Evolutionary conservation across 2,797 vertebrate species (phyloP), one percentile per base, ranked within the genome.

Genomic region (Chrysolophus pictus): DNA sequence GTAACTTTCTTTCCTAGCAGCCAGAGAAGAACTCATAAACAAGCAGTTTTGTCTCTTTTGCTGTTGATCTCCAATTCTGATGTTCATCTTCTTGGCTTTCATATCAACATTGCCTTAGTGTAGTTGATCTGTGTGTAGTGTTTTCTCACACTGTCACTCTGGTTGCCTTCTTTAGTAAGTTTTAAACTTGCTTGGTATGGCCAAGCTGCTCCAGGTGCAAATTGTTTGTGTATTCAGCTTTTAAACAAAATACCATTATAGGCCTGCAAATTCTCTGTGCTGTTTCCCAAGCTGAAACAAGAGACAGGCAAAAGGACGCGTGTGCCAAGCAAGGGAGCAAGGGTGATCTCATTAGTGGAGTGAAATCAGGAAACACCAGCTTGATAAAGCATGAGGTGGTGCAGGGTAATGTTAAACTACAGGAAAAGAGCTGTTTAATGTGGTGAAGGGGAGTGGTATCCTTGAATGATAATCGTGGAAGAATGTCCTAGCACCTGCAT

Each of bases 401-500:
- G 37, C 63, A 65, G 70, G 49, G 15, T 65, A 58, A 42, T 64
- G 47, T 55, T 64, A 35, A 76, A 65, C 42, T 46, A 5, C 16
- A 42, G 58, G 22, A 56, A 35, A 17, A 21, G 29, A 76, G 42
- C 35, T 16, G 3, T 80, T 75, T 58, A 58, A 49, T 24, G 37
- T 55, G 29, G 46, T 62, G 47, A 11, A 87, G 64, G 24, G 85
- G 42, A 79, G 60, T 22, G 74, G 22, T 87, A 2, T 44, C 4
- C 37, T 14, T 87, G 79, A 78, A 19, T 55, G 42, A 46, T 75
- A 39, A 87, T 70, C 55, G 31, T 0, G 0, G 65, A 79, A 71
- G 33, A 71, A 28, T 51, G 51, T 80, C 76, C 65, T 44, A 78
- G 73, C 67, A 92, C 72, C 79, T 85, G 89, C 87, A 81, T 90